Percentiles rank a stretch among this genome's conserved stretches.
Evolutionary conservation across 2,113 vertebrate genomes (phyloP).

Genomic region (Osmerus mordax): DNA sequence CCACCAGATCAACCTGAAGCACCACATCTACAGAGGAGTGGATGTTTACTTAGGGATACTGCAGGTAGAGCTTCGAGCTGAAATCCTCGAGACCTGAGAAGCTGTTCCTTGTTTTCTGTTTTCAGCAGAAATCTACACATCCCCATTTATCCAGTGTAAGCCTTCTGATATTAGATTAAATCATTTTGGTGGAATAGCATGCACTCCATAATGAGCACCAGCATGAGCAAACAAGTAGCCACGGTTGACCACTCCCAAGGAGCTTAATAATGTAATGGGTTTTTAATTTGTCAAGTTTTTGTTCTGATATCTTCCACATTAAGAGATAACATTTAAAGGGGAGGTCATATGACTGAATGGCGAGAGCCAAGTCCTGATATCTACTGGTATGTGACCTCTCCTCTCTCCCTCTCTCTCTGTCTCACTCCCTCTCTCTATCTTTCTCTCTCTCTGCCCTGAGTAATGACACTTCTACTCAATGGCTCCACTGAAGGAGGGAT

Average conservation of each 20-base stretch:
- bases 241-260: too few species aligned
- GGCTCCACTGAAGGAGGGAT: not conserved
- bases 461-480: too few species aligned
- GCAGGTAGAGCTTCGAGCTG: constrained; percentile 30
- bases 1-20: constrained; percentile 47
- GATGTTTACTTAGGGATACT: constrained; percentile 56
- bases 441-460: too few species aligned
- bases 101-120: too few species aligned
- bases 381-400: constrained; percentile 55
- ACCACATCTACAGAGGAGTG: constrained; percentile 51
- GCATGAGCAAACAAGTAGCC: too few species aligned
- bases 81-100: not conserved
- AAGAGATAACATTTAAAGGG: constrained; percentile 19
- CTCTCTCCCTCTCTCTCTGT: too few species aligned
- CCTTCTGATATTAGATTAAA: too few species aligned
- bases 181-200: too few species aligned
- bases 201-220: too few species aligned
- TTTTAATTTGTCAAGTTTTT: not conserved
- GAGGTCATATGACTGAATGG: not conserved
- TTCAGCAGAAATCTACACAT: too few species aligned
- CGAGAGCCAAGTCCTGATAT: constrained; percentile 18
- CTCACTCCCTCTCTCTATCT: too few species aligned
- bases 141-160: not conserved
- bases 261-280: not conserved
- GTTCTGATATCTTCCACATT: not conserved